These are phyloP conservation scores for Arremon brunneinucha DNA, from an alignment of 2,797 vertebrate genomes.

Conservation along the genomic window DNA sequence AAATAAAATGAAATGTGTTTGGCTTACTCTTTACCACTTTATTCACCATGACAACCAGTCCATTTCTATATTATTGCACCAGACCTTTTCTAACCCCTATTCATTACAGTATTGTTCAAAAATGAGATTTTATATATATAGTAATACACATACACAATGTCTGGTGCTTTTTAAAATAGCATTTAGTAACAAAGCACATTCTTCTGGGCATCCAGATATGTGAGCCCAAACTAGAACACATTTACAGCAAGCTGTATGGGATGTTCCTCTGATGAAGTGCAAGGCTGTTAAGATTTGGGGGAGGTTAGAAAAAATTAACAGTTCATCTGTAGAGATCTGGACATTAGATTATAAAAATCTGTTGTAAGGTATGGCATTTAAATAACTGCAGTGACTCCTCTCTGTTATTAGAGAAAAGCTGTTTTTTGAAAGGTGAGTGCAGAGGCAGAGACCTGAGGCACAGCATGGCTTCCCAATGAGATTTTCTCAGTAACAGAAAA, in stretches of 20 bases:
- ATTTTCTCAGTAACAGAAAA: background rate
- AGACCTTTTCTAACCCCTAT: constrained; percentile 25
- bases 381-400: background rate
- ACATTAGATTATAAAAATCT: background rate
- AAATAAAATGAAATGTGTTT: constrained; percentile 28
- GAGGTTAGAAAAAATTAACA: background rate
- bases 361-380: background rate
- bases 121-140: background rate
- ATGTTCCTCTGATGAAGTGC: background rate
- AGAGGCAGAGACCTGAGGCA: background rate
- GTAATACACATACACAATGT: background rate
- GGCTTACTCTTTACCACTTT: background rate
- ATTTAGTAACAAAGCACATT: background rate
- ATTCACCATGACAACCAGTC: constrained; percentile 57
- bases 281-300: background rate
- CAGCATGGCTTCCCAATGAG: background rate
- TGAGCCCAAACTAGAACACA: background rate
- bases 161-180: background rate
- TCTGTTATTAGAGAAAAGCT: background rate
- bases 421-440: background rate
- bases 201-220: background rate
- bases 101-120: constrained; percentile 1
- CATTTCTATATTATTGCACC: constrained; percentile 1
- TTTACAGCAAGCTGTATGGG: background rate
- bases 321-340: background rate